These are phyloP conservation scores for Sebastes fasciatus DNA, from an alignment of 2,113 vertebrate genomes.

Conservation along the genomic window DNA sequence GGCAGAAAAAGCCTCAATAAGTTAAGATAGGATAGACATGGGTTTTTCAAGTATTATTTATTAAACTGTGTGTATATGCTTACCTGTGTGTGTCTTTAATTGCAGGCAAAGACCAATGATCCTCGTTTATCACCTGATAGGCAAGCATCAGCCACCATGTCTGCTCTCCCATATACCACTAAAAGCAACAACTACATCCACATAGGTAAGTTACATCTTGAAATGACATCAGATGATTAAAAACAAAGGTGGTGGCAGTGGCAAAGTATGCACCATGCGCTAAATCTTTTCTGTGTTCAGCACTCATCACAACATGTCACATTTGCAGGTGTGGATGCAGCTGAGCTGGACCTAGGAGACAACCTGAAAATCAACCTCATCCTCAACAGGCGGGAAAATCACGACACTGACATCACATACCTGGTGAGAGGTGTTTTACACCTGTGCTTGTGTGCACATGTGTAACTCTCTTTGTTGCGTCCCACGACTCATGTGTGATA, in stretches of 20 bases:
- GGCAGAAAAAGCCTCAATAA: neutral
- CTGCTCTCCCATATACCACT: slow-evolving; percentile 70
- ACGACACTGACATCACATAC: slow-evolving; percentile 74
- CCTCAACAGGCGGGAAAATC: slow-evolving; percentile 4
- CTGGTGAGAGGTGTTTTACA: slow-evolving; percentile 75
- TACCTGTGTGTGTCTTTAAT: slow-evolving; percentile 7
- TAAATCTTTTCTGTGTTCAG: no score
- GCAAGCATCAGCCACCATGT: slow-evolving; percentile 77
- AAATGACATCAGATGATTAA: no score
- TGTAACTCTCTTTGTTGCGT: neutral
- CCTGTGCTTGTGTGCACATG: neutral
- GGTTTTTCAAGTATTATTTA: neutral
- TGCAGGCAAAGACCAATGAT: slow-evolving; percentile 76
- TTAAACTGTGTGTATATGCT: no score
- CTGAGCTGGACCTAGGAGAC: slow-evolving; percentile 49
- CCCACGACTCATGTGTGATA: no score
- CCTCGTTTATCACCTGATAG: neutral
- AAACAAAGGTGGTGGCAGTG: no score
- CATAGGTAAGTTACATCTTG: no score
- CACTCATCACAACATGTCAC: neutral
- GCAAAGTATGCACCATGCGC: no score
- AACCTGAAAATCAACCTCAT: slow-evolving; percentile 73
- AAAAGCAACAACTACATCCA: no score
- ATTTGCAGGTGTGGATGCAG: slow-evolving; percentile 46
- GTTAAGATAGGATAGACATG: neutral